Evolutionary conservation across 2,797 vertebrate species (phyloP).

Genomic region (Lemur catta): DNA sequence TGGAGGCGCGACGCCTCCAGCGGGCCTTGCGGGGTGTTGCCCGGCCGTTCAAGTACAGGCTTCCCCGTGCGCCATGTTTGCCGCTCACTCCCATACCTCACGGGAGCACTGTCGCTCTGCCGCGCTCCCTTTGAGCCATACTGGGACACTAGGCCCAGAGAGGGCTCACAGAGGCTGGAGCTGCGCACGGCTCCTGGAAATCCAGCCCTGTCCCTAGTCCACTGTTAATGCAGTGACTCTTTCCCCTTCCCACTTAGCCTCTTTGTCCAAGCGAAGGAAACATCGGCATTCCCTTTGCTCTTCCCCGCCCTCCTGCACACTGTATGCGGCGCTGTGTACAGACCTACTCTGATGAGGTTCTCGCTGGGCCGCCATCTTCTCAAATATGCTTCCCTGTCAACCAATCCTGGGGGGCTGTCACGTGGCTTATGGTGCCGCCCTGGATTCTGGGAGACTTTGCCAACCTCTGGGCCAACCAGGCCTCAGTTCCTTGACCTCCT

Average conservation of each 20-base stretch:
- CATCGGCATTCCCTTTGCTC: not conserved
- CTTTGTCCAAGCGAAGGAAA: not conserved
- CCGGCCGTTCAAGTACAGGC: not conserved
- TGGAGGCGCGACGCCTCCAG: not conserved
- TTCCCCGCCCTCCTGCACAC: not conserved
- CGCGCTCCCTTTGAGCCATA: not conserved
- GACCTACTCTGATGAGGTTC: conserved; percentile 31
- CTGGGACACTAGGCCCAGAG: not conserved
- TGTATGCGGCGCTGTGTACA: not conserved
- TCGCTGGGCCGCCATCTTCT: conserved; percentile 54
- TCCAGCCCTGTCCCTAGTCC: not conserved
- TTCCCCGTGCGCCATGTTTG: not conserved
- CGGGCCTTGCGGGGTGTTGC: not conserved
- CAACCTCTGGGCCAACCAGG: not conserved
- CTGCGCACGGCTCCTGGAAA: not conserved
- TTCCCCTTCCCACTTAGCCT: not conserved
- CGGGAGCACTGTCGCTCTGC: not conserved
- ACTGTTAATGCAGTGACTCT: not conserved
- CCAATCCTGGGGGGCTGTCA: not conserved
- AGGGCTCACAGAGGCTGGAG: not conserved
- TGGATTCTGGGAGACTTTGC: conserved; percentile 46
- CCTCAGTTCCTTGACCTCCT: not conserved
- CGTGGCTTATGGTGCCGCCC: not conserved
- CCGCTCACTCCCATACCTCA: not conserved
- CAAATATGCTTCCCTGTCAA: not conserved